Evolutionary conservation across 2,113 vertebrate genomes (phyloP), one percentile per base, ranked within the genome.

Genomic region (Podarcis muralis): DNA sequence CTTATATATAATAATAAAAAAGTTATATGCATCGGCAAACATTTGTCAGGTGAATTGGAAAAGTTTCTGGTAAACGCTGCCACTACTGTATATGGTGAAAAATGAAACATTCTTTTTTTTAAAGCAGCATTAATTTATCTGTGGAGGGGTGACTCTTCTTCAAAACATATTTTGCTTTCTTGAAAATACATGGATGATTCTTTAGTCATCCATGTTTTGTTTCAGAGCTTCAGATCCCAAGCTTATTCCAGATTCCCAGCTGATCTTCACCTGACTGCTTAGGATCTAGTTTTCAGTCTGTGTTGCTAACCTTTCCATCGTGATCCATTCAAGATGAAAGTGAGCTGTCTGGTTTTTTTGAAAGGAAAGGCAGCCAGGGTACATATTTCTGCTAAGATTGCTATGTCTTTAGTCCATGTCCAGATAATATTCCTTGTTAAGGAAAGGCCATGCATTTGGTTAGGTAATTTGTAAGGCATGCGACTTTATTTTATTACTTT

Each of bases 221-320:
- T 81, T 32, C 3, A 30, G 30, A 40, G 40, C 9, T 71, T 27
- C 43, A 71, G 13, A 7, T 84, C 5, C 3, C 25, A 48, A 71
- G 27, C 25, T 53, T 53, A 48, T 69, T 25, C 1, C 27, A 30
- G 4, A 83, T 23, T 18, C 0, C 0, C 7, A 77, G 40, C 48
- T 87, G 80, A 27, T 89, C 35, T 80, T 57, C 22, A 79, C 84
- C 72, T 4, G 8, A 30, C 82, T 84, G 84, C 87, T 90, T 59
- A 76, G 65, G 75, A 79, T 88, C 83, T 88, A 85, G 66, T 40
- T 78, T 4, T 74, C 89, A 83, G 85, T 91, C 85, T 80, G 84
- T 74, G 57, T 62, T 57, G 16, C 87, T 30, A 48, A 82, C 79
- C 53, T 81, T 35, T 81, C 79, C n/a, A 6, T 20, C 25, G 22